A percentile compares a stretch with the other conserved stretches of the same genome.
These are phyloP conservation scores for Phylloscopus trochiloides DNA, from an alignment of 2,113 vertebrate species.

Conservation along the genomic window DNA sequence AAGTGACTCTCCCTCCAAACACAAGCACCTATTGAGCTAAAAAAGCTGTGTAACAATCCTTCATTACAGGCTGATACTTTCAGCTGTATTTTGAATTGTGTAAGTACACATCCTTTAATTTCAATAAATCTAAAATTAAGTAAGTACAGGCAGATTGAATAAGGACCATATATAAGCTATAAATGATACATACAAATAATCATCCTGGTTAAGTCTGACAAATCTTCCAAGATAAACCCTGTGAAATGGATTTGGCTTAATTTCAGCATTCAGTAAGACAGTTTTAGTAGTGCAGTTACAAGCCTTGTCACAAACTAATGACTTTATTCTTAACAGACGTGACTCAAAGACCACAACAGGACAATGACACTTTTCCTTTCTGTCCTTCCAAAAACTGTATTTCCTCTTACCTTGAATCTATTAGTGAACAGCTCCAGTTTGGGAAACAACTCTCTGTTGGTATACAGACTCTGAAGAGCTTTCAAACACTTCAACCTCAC, in stretches of 20 bases:
- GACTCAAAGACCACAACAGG: background rate
- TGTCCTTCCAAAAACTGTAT: background rate
- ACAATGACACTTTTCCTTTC: background rate
- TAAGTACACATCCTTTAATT: background rate
- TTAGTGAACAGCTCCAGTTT: slow-evolving; percentile 98
- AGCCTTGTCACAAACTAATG: background rate
- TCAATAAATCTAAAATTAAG: background rate
- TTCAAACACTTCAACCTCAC: slow-evolving; percentile 98
- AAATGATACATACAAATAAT: background rate
- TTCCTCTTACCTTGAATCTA: slow-evolving; percentile 91
- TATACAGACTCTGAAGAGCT: slow-evolving; percentile 96
- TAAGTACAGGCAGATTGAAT: background rate
- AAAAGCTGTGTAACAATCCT: background rate
- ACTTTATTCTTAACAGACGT: background rate
- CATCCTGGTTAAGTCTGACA: background rate
- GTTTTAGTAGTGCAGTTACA: background rate
- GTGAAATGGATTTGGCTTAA: background rate
- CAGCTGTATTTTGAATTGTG: background rate
- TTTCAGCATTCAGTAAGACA: background rate
- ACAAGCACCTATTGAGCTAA: background rate
- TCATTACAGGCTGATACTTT: background rate
- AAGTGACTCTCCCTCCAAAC: background rate
- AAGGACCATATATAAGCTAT: background rate
- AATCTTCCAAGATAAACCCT: background rate
- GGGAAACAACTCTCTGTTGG: slow-evolving; percentile 95